Percentiles rank a stretch among this genome's conserved stretches.
phyloP scores from a whole-genome alignment of 1,140 invertebrate genomes.

The Oryzaephilus surinamensis region DNA sequence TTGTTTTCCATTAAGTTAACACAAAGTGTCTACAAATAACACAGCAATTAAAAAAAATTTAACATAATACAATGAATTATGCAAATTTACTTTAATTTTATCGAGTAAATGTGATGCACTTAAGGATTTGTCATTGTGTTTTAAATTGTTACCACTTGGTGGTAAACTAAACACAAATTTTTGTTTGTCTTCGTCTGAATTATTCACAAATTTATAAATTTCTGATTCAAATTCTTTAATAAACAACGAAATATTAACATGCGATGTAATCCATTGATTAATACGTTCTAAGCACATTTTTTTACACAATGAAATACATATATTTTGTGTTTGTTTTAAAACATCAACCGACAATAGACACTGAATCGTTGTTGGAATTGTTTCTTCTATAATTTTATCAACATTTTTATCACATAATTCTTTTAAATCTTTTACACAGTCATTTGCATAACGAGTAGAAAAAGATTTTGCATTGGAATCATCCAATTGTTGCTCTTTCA shows the following conservation, averaged over 20 bases:
- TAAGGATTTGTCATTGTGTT: conserved; percentile 18
- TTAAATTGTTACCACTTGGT: conserved; percentile 12
- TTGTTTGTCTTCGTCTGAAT: conserved; percentile 4
- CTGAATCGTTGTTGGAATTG: conserved; percentile 6
- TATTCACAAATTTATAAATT: conserved; percentile 13
- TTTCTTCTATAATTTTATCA: conserved; percentile 10
- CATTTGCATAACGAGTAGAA: neutral
- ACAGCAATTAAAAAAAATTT: no score
- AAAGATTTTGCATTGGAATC: no score
- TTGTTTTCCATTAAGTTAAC: conserved; percentile 8
- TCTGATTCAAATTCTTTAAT: no score
- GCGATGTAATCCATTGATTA: conserved; percentile 27
- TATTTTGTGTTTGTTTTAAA: conserved; percentile 17
- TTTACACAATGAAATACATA: conserved; percentile 19
- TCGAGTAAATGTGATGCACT: conserved; percentile 21
- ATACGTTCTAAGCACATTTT: conserved; percentile 27
- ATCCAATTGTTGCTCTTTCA: neutral
- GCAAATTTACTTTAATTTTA: conserved; percentile 16
- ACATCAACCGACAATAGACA: conserved; percentile 20
- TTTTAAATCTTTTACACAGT: conserved; percentile 12
- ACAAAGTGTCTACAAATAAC: conserved; percentile 19
- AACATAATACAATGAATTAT: no score
- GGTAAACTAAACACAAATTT: conserved; percentile 21
- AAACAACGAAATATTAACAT: conserved; percentile 22
- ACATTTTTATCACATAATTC: conserved; percentile 10